phyloP scores from a whole-genome alignment of 1,140 invertebrate species.

The Thalassaphorura encarpata region DNA sequence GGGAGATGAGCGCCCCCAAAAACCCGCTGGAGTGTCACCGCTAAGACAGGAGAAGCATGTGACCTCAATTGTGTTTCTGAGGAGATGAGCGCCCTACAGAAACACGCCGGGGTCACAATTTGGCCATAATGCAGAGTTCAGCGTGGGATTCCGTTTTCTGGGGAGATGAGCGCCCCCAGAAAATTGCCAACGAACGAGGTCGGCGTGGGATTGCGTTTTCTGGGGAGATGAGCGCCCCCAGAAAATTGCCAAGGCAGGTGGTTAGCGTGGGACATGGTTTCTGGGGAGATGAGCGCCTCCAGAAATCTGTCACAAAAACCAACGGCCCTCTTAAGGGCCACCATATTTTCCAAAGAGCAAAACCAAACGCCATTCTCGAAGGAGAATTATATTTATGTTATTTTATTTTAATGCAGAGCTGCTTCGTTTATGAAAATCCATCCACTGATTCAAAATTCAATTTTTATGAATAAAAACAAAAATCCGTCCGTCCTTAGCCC shows the following conservation, averaged over 20 bases:
- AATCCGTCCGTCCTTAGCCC: too few relatives aligned
- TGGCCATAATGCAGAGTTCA: neutral
- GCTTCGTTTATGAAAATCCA: too few relatives aligned
- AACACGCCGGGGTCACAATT: too few relatives aligned
- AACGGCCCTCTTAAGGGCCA: neutral
- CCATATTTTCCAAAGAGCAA: neutral
- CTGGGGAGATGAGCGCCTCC: neutral
- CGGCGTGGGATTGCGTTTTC: neutral
- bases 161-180: neutral
- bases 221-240: neutral
- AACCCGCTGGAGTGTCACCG: too few relatives aligned
- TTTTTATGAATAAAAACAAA: too few relatives aligned
- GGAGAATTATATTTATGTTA: neutral
- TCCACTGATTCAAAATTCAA: too few relatives aligned
- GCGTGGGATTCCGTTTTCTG: too few relatives aligned
- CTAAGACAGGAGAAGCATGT: too few relatives aligned
- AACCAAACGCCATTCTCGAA: neutral
- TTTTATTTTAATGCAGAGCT: too few relatives aligned
- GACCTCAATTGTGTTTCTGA: too few relatives aligned
- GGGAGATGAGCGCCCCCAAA: too few relatives aligned
- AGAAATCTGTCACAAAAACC: neutral
- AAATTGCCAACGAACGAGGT: neutral
- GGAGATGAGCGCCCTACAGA: too few relatives aligned
- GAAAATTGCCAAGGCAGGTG: neutral
- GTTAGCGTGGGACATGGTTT: neutral